Conservation (phyloP, 2,888 invertebrate genomes). For the Spilarctia lutea region DNA sequence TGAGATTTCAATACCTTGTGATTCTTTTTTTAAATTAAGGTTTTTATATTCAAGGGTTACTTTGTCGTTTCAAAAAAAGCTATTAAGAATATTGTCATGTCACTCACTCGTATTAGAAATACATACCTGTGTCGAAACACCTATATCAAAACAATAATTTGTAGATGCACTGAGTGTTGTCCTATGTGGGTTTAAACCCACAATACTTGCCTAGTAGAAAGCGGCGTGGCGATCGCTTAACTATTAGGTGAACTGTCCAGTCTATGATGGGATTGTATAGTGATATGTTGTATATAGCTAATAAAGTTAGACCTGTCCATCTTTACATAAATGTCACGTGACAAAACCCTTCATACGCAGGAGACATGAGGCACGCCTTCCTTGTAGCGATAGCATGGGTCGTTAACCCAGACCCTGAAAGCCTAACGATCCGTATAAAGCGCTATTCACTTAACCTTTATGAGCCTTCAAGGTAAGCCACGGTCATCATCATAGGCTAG, state of each 20-base stretch:
- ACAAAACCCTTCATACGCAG: neutral
- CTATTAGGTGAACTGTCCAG: no score
- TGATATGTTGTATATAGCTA: neutral
- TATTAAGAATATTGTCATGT: neutral
- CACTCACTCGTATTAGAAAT: no score
- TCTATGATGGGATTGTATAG: neutral
- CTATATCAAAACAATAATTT: no score
- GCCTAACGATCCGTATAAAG: conserved; percentile 35
- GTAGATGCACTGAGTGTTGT: no score
- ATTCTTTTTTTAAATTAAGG: neutral
- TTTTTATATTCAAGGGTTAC: neutral
- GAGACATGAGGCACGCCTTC: conserved; percentile 11
- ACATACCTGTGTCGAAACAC: no score
- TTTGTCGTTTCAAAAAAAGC: neutral
- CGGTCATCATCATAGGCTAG: neutral
- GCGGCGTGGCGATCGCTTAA: no score
- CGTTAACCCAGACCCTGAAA: conserved; percentile 26
- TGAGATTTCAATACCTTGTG: neutral
- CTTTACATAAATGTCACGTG: neutral
- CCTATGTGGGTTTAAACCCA: no score
- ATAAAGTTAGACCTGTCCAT: neutral
- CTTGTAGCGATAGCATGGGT: conserved; percentile 21
- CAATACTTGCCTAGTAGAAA: no score
- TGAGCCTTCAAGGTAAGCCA: conserved; percentile 1
- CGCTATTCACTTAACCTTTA: conserved; percentile 24